phyloP scores from a whole-genome alignment of 2,888 invertebrate genomes.

The Steinernema carpocapsae region DNA sequence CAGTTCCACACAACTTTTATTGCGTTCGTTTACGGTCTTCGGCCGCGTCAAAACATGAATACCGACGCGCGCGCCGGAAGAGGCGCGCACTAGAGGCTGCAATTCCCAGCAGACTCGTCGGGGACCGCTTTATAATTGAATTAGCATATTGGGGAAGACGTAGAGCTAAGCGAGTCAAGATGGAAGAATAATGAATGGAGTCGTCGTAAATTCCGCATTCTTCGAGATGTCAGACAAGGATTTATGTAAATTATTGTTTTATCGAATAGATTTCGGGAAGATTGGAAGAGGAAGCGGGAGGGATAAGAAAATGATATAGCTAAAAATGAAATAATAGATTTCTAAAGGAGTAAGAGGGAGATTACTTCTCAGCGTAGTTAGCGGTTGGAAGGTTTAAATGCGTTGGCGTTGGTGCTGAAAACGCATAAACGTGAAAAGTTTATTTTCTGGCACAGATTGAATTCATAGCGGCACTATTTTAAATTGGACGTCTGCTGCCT shows the following conservation, averaged over 20 bases:
- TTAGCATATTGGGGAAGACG: slow-evolving; percentile 15
- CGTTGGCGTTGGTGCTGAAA: too few species aligned
- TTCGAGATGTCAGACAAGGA: slow-evolving; percentile 21
- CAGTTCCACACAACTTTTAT: slow-evolving; percentile 13
- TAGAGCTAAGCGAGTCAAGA: not conserved
- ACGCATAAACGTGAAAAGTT: too few species aligned
- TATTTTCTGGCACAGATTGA: too few species aligned
- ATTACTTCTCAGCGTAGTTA: too few species aligned
- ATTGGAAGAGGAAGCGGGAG: not conserved
- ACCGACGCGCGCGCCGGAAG: slow-evolving; percentile 32
- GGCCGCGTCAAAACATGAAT: slow-evolving; percentile 26
- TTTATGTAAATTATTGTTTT: slow-evolving; percentile 27
- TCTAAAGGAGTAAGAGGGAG: too few species aligned
- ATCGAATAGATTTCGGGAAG: not conserved
- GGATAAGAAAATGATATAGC: too few species aligned
- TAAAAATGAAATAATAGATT: too few species aligned
- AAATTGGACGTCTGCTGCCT: too few species aligned
- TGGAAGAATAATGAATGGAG: slow-evolving; percentile 21
- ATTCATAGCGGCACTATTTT: too few species aligned
- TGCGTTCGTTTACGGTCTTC: slow-evolving; percentile 13
- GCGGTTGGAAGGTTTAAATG: too few species aligned
- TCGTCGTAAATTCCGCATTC: slow-evolving; percentile 30
- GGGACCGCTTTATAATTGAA: slow-evolving; percentile 15
- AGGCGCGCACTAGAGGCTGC: too few species aligned
- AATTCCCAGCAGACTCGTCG: not conserved